Evolutionary conservation across 2,888 invertebrate genomes (phyloP), one percentile per base, ranked within the genome.

Genomic region (Selenia dentaria): DNA sequence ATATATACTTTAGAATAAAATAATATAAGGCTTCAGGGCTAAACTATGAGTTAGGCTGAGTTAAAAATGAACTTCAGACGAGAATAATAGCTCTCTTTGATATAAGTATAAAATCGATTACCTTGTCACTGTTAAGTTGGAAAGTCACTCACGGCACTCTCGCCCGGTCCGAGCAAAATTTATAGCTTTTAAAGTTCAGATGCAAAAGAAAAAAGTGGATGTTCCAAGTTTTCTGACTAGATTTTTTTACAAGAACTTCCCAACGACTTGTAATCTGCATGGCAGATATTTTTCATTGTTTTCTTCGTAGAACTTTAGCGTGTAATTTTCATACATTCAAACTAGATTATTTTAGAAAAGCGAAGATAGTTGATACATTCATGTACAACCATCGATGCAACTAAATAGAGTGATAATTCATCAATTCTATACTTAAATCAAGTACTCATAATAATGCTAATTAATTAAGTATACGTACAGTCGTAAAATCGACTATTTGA

Each of bases 51-150:
- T n/a, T n/a, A n/a, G n/a, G n/a, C 22, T 1, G 22, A 8, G 22
- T 22, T 22, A 22, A 44, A 59, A 57, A 54, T 58, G 50, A 58
- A 62, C 53, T 60, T 54, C 37, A 40, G 51, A 39, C 56, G 41
- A 51, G 57, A 53, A 50, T 54, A 57, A 52, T 57, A 44, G 50
- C 44, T 48, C 47, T 32, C 20, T 50, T 45, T 43, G 51, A 48
- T 62, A 56, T 36, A 61, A 63, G 57, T 65, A 70, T 59, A 51
- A 59, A 58, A 69, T 67, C 59, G 64, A 65, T 65, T 62, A 36
- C 33, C 4, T 43, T 57, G 55, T 70, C 57, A 53, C 32, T 12
- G 43, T 35, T 18, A 18, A 18, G 45, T 67, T 56, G 45, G 46
- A 44, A 67, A 64, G 55, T 62, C 56, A 44, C 48, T 51, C 52